Base-by-base conservation (phyloP, 2,797 vertebrate genomes). In the Pseudochaenichthys georgianus region DNA sequence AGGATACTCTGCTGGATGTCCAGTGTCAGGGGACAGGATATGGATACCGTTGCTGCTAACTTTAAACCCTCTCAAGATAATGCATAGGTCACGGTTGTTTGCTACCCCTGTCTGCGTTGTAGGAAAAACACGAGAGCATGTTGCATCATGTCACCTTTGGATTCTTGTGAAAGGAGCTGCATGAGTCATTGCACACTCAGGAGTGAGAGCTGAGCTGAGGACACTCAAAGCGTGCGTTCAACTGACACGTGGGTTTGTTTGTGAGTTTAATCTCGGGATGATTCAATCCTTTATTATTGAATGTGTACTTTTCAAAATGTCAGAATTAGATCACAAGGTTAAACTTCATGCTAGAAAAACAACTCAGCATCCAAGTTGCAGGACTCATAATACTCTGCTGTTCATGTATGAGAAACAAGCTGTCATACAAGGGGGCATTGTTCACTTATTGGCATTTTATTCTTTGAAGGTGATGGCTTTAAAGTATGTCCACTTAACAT, bases 1-100 rank as follows among this genome's bases (percentile, higher is more conserved):
- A 5, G 28, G 67, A 64, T 67, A 23, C 50, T 53, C 57, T 61
- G 69, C 31, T 54, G 48, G 28, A 48, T 42, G 57, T 72, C 3
- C 31, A 3, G 13, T 55, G 43, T 46, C 53, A 13, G 58, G 55
- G 70, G 12, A 28, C 55, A 31, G 45, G 12, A 43, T 21, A 3
- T 54, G 34, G 54, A 41, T 57, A 6, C 34, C 3, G 31, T 57
- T 53, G 52, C 23, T 13, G 50, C 55, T 50, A 9, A n/a, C 21
- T 34, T 28, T 60, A n/a, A 23, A 0, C 11, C 12, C 11, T 70
- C 50, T 77, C 12, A 21, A 64, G 31, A 64, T 71, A 64, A 61
- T 65, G 73, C 23, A 46, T 6, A 13, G 55, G 38, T 19, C 76
- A 64, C 3, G 48, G 51, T 8, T 1, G 4, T 69, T 75, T 38